phyloP scores from a whole-genome alignment of 2,113 vertebrate species.

The Xiphias gladius region DNA sequence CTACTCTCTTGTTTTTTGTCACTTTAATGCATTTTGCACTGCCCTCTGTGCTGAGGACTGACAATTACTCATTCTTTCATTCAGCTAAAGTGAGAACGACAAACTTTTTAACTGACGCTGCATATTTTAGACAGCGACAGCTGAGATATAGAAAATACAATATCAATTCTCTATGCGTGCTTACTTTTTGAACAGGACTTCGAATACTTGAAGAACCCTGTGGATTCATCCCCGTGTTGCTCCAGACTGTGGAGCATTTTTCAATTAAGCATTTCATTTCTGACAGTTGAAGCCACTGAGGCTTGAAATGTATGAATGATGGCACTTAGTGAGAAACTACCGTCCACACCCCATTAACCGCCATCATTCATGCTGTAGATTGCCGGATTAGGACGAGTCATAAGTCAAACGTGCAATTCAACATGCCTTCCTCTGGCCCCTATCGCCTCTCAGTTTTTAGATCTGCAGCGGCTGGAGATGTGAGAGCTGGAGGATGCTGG shows the following conservation, averaged over 20 bases:
- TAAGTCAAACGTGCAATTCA: conserved; percentile 59
- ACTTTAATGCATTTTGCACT: conserved; percentile 18
- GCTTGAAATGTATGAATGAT: conserved; percentile 80
- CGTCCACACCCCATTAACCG: conserved; percentile 75
- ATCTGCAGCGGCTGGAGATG: conserved; percentile 38
- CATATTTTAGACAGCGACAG: conserved; percentile 21
- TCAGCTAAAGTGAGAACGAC: conserved; percentile 14
- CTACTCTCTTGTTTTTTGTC: conserved; percentile 2
- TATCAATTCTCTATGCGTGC: conserved; percentile 20
- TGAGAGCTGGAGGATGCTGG: conserved; percentile 64
- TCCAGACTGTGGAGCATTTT: conserved; percentile 59
- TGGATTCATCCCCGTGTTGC: conserved; percentile 9
- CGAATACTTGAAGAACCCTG: conserved; percentile 18
- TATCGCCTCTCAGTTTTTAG: conserved; percentile 45
- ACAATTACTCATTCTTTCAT: conserved; percentile 3
- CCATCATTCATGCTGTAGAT: conserved; percentile 56
- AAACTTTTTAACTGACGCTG: conserved; percentile 17
- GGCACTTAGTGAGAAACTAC: conserved; percentile 82
- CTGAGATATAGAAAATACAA: conserved; percentile 26
- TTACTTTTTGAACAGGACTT: conserved; percentile 24
- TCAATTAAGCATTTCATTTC: conserved; percentile 83
- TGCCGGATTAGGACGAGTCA: conserved; percentile 57
- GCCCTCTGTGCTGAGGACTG: conserved; percentile 2
- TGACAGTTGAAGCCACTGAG: conserved; percentile 76
- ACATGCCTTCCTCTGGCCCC: conserved; percentile 67